Base-by-base conservation (phyloP, 1,140 invertebrate species). In the Aphidius gifuensis region DNA sequence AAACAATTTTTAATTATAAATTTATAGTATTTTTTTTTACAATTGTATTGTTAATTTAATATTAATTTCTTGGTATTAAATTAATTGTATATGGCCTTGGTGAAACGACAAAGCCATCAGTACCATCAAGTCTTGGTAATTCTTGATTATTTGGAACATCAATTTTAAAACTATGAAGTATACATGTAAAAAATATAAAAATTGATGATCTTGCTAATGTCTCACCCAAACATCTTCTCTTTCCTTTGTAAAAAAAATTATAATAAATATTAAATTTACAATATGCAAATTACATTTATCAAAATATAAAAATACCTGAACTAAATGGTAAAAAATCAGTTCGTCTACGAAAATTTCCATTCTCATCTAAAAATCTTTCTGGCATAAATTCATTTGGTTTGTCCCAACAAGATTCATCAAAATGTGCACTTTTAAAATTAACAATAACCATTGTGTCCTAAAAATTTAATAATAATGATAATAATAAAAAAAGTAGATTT, bases 241-340 rank as follows among this genome's bases (percentile, higher is more conserved):
- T 85, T 7, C 86, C 86, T 88, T 69, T 39, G 11, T 47, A 71
- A 67, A 64, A 60, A 67, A 58, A 57, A 48, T 4, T 9, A 32
- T 8, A 4, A 40, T n/a, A 46, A 47, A 47, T 32, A 32, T 32
- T 6, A 16, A 9, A 6, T 39, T 40, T 40, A 39, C 3, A 9
- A 11, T 40, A 3, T 39, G 5, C 6, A 53, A 39, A 53, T 39
- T 32, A 16, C 16, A 16, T 16, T 16, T 16, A 16, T 16, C 16
- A 16, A 7, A 39, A 39, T 9, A 53, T 3, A 16, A 16, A 16
- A 16, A 81, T 80, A 92, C 90, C 90, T 60, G 83, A 73, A 48
- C 89, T 88, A 76, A 92, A 92, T 23, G 88, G 85, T 60, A 88
- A 82, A n/a, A 86, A 81, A 64, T 80, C 76, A 62, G 86, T 85